A percentile compares a stretch with the other conserved stretches of the same genome.
Conservation (phyloP, 2,888 invertebrate species). For the Chaitophorus viminalis region DNA sequence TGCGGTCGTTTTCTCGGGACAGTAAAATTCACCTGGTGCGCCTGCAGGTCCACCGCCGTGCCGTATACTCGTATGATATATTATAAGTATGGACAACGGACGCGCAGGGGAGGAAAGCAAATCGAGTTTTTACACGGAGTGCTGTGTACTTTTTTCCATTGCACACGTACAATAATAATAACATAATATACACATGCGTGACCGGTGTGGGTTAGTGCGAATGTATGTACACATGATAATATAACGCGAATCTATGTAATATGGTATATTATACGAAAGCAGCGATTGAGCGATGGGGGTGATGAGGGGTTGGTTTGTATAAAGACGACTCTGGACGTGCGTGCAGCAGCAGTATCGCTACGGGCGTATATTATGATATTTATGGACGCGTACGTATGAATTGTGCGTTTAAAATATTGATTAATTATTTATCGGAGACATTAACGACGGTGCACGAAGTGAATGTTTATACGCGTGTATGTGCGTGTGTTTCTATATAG, state of each 20-base stretch:
- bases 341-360: neutral
- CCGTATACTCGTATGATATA: too few relatives aligned
- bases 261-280: neutral
- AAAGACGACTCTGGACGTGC: neutral
- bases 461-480: neutral
- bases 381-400: neutral
- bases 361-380: neutral
- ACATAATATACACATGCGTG: neutral
- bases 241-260: too few relatives aligned
- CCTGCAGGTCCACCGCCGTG: neutral
- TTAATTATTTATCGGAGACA: conserved; percentile 48
- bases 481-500: too few relatives aligned
- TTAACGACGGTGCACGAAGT: conserved; percentile 53
- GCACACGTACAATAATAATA: neutral
- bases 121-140: conserved; percentile 8
- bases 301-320: too few relatives aligned
- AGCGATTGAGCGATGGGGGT: too few relatives aligned
- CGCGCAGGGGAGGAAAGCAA: neutral
- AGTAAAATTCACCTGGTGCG: neutral
- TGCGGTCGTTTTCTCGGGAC: neutral
- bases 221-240: neutral
- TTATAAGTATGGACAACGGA: too few relatives aligned
- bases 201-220: neutral
- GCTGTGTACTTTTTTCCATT: neutral
- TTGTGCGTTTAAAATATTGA: neutral